Base-by-base conservation (phyloP, 2,888 invertebrate species). In the Sphaeridia pumilis region DNA sequence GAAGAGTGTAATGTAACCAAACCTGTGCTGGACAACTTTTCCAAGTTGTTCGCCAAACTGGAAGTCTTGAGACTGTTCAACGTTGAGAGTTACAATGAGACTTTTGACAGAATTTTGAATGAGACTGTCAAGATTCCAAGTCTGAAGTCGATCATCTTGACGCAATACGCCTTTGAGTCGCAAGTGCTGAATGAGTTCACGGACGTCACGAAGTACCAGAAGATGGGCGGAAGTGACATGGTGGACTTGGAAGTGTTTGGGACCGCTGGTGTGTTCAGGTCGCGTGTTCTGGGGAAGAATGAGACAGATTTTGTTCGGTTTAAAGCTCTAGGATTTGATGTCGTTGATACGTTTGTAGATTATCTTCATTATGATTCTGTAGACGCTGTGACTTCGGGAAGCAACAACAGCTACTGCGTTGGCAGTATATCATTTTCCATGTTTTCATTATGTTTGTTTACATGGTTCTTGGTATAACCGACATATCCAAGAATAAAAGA, bases 251-350 rank as follows among this genome's bases (percentile, higher is more conserved):
- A 17, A 38, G 17, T 17, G 38, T 17, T 7, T 38, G 17, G 17
- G 38, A 38, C 5, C 38, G 17, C 17, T 17, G 5, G 38, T 7
- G 7, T 38, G 38, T 14, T 17, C 7, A 38, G 38, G 27, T 2
- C 17, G 43, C 3, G 22, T 10, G 10, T n/a, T n/a, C 25, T 49
- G 34, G 28, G 22, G 10, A 2, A 5, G 17, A 21, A 43, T 2
- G 49, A 54, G 36, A 54, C 14, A 20, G 38, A 54, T 45, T 54
- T 45, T 22, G 44, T 49, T 17, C 25, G 54, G 28, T 54, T 41
- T 41, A 38, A 49, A 12, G 35, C 34, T n/a, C 34, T 54, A 10
- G 49, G 43, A 12, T 54, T 54, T 35, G 22, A 54, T 20, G 45
- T 45, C 21, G 36, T 54, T n/a, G 54, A 54, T 24, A 49, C 45